phyloP scores from a whole-genome alignment of 2,113 vertebrate genomes.

The Dicrurus megarhynchus region DNA sequence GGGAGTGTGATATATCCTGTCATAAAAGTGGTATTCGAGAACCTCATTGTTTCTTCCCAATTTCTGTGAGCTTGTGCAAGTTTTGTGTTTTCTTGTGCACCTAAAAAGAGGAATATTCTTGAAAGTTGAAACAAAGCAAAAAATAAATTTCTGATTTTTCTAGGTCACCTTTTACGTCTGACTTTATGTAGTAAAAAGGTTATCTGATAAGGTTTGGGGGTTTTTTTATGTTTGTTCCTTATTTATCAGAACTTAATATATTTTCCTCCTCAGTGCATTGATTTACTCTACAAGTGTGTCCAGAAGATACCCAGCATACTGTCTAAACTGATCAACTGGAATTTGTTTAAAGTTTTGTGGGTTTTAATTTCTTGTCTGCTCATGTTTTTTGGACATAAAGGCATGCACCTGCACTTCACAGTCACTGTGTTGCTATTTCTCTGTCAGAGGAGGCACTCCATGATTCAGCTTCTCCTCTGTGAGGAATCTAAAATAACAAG shows the following conservation, averaged over 20 bases:
- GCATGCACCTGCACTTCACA: not conserved
- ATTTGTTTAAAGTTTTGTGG: not conserved
- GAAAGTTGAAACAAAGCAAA: not conserved
- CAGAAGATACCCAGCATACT: not conserved
- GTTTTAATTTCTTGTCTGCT: not conserved
- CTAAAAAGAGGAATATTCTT: not conserved
- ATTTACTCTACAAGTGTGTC: not conserved
- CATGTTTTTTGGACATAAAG: not conserved
- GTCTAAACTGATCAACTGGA: not conserved
- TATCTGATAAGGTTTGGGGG: not conserved
- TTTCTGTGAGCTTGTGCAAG: fast-evolving
- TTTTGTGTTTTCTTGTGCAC: not conserved
- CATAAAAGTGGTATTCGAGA: not conserved
- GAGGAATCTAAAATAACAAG: not conserved
- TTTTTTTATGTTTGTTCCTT: not conserved
- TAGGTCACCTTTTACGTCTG: not conserved
- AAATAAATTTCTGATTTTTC: not conserved
- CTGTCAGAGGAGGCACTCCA: not conserved
- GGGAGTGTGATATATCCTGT: not conserved
- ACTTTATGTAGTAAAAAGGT: not conserved
- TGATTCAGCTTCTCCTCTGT: constrained; percentile 18
- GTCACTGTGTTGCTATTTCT: not conserved
- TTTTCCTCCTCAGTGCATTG: not conserved
- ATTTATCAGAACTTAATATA: not conserved
- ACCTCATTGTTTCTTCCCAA: not conserved